phyloP scores from a whole-genome alignment of 2,888 invertebrate genomes.

The Crematogaster levior region DNA sequence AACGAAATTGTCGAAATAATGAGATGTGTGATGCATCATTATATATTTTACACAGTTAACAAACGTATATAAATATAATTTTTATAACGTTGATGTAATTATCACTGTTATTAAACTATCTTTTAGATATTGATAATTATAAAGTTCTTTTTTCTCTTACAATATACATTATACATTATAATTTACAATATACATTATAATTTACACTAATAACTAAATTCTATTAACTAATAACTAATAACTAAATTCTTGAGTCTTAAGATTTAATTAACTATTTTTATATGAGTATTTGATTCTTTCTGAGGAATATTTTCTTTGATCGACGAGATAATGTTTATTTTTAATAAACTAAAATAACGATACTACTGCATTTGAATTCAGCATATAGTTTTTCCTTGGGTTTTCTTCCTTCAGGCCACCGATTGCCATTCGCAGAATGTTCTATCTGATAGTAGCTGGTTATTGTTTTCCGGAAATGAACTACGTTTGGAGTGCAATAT shows the following conservation, averaged over 20 bases:
- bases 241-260: background rate
- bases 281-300: background rate
- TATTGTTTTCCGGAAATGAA: conserved; percentile 62
- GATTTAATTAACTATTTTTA: background rate
- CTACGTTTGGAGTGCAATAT: conserved; percentile 29
- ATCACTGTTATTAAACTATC: background rate
- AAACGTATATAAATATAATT: conserved; percentile 10
- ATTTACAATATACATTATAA: background rate
- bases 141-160: background rate
- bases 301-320: conserved; percentile 7
- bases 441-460: conserved; percentile 21
- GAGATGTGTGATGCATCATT: background rate
- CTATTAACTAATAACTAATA: no score
- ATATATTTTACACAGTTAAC: background rate
- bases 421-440: conserved; percentile 45
- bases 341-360: conserved; percentile 1
- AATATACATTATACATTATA: background rate
- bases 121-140: conserved; percentile 2
- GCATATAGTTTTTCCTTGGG: background rate
- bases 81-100: background rate
- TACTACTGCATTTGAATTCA: background rate
- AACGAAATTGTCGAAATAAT: conserved; percentile 7
- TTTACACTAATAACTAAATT: no score
- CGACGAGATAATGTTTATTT: background rate
- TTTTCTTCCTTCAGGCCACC: conserved; percentile 10